These are phyloP conservation scores for Lepisosteus osseus DNA, from an alignment of 2,113 vertebrate species.

Conservation along the genomic window DNA sequence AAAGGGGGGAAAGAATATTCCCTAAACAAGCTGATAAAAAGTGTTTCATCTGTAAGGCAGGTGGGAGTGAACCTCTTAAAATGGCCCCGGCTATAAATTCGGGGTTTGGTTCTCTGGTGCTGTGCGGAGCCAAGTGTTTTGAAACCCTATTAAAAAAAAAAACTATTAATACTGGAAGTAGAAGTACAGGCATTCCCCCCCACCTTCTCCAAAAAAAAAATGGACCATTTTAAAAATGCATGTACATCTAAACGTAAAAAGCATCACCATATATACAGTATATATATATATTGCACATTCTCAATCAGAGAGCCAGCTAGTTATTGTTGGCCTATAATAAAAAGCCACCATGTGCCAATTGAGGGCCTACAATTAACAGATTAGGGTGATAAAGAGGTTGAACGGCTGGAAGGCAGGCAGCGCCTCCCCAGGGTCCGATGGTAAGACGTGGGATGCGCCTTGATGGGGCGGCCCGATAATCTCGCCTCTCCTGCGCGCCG, in stretches of 20 bases:
- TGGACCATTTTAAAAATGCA: no score
- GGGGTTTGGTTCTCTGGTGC: slow-evolving; percentile 27
- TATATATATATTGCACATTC: slow-evolving; percentile 60
- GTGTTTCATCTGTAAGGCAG: slow-evolving; percentile 51
- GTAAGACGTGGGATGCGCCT: slow-evolving; percentile 48
- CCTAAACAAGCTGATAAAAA: slow-evolving; percentile 44
- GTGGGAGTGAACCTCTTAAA: slow-evolving; percentile 33
- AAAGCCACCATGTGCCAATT: slow-evolving; percentile 82
- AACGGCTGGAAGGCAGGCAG: slow-evolving; percentile 65
- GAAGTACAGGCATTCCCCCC: no score
- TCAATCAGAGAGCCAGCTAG: slow-evolving; percentile 49
- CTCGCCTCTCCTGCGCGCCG: slow-evolving; percentile 41
- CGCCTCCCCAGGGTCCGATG: slow-evolving; percentile 55
- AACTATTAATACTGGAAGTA: no score
- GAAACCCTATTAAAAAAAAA: no score
- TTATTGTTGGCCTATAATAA: slow-evolving; percentile 79
- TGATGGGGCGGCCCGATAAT: slow-evolving; percentile 79
- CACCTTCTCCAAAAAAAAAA: no score
- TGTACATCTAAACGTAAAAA: no score
- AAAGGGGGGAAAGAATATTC: slow-evolving; percentile 57
- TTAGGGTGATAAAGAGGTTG: slow-evolving; percentile 84
- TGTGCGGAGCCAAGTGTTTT: no score
- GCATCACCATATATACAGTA: no score
- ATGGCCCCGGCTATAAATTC: slow-evolving; percentile 46
- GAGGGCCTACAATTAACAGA: slow-evolving; percentile 86